Evolutionary conservation across 2,888 invertebrate genomes (phyloP), one percentile per base, ranked within the genome.

Genomic region (Eupsilia transversa): DNA sequence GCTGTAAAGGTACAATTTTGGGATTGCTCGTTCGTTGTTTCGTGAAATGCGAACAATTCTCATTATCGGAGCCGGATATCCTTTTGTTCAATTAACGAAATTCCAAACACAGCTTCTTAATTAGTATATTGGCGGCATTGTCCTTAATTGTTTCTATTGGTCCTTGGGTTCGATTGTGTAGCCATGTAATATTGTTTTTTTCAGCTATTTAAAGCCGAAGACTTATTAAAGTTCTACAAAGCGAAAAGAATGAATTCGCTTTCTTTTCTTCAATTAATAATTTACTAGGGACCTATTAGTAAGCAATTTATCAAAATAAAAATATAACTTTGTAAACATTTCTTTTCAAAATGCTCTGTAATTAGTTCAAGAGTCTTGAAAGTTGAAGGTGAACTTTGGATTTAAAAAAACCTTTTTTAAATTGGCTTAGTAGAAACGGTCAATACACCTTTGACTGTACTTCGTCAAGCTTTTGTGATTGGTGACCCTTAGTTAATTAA

Each of bases 21-120:
- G 67, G 60, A 41, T 73, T 67, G 63, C 60, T 56, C 20, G 41
- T 35, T 57, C 52, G 59, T 74, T 81, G 71, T 81, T 81, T 72
- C 54, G 30, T 12, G 59, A 72, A 74, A 74, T 84, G 41, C 56
- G 46, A 54, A 61, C 57, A 74, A 75, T 74, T 74, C 70, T 72
- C 67, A 82, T 74, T 78, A 70, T 67, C 12, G 60, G 41, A 63
- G 63, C 68, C 71, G 63, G 72, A 72, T 79, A 85, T 74, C 76
- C 72, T 71, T 71, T 83, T 79, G 83, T 83, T 74, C 65, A 85
- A 82, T 74, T 82, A 85, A 71, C 63, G 61, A 74, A 77, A 82
- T 80, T 76, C 72, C 69, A 72, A 75, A 78, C 74, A 76, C 59
- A 33, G 43, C 35, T 69, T 54, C 70, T 70, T 74, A 80, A 74